These are phyloP conservation scores for Rhinogobius similis DNA, from an alignment of 2,113 vertebrate genomes.

Conservation along the genomic window DNA sequence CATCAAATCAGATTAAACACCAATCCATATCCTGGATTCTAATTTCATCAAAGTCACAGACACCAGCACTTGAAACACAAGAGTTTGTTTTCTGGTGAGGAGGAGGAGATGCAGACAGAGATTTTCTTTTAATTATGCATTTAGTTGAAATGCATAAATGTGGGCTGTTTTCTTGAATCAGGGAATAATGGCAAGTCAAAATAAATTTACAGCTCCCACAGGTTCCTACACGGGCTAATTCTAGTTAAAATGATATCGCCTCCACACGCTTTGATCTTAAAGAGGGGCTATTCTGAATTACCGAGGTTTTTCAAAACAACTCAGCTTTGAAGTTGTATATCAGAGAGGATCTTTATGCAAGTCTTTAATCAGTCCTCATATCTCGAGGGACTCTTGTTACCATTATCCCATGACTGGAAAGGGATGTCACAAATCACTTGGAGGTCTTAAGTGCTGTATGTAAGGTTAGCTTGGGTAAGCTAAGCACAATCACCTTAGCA, in stretches of 20 bases:
- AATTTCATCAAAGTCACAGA: constrained; percentile 62
- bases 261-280: constrained; percentile 28
- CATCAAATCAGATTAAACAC: constrained; percentile 62
- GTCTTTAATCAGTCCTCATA: constrained; percentile 3
- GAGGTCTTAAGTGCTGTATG: neutral
- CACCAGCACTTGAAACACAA: constrained; percentile 29
- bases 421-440: constrained; percentile 1
- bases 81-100: constrained; percentile 8
- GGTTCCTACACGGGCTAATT: constrained; percentile 38
- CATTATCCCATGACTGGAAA: neutral
- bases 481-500: constrained; percentile 17
- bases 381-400: neutral
- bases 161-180: constrained; percentile 26
- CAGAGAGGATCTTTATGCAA: constrained; percentile 5
- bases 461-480: neutral
- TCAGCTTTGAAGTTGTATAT: constrained; percentile 38
- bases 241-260: constrained; percentile 28
- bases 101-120: constrained; percentile 48
- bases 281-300: constrained; percentile 32
- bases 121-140: constrained; percentile 64
- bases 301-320: constrained; percentile 28
- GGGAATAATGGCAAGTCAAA: constrained; percentile 51
- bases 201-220: constrained; percentile 40
- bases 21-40: constrained; percentile 58
- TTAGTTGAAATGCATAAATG: constrained; percentile 48